Conservation (phyloP, 2,888 invertebrate genomes). For the Capitulum mitella region DNA sequence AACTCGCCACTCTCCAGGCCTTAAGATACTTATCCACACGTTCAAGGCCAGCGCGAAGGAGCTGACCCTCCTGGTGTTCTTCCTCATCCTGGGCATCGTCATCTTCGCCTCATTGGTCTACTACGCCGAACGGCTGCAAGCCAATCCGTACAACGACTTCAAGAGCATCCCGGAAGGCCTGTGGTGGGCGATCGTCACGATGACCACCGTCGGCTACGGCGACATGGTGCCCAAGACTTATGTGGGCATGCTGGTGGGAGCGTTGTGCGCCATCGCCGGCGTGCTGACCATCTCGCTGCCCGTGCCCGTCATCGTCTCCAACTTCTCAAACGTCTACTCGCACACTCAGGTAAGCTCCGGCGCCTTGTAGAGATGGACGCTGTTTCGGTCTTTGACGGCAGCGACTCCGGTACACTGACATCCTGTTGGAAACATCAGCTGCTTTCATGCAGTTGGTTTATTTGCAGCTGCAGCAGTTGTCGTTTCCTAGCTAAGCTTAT, state of each 20-base stretch:
- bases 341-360: slow-evolving; percentile 92
- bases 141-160: slow-evolving; percentile 93
- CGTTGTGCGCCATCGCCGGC: slow-evolving; percentile 94
- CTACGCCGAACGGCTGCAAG: slow-evolving; percentile 83
- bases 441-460: too few species aligned
- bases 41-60: slow-evolving; percentile 89
- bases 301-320: slow-evolving; percentile 98
- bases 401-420: too few species aligned
- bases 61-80: slow-evolving; percentile 90
- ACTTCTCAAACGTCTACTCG: slow-evolving; percentile 95
- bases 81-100: slow-evolving; percentile 93
- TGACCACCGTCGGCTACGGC: slow-evolving; percentile 98
- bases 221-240: slow-evolving; percentile 99
- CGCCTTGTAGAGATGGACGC: slow-evolving; percentile 95
- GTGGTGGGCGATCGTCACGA: slow-evolving; percentile 98
- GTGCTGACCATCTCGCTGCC: slow-evolving; percentile 97
- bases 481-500: too few species aligned
- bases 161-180: slow-evolving; percentile 87
- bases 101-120: slow-evolving; percentile 97
- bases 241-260: slow-evolving; percentile 97
- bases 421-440: too few species aligned
- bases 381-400: too few species aligned
- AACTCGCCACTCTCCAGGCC: slow-evolving; percentile 91
- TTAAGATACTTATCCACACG: slow-evolving; percentile 95
- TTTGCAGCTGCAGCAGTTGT: too few species aligned